Evolutionary conservation across 2,113 vertebrate species (phyloP), one percentile per base, ranked within the genome.

Genomic region (Diphyllodes magnificus): DNA sequence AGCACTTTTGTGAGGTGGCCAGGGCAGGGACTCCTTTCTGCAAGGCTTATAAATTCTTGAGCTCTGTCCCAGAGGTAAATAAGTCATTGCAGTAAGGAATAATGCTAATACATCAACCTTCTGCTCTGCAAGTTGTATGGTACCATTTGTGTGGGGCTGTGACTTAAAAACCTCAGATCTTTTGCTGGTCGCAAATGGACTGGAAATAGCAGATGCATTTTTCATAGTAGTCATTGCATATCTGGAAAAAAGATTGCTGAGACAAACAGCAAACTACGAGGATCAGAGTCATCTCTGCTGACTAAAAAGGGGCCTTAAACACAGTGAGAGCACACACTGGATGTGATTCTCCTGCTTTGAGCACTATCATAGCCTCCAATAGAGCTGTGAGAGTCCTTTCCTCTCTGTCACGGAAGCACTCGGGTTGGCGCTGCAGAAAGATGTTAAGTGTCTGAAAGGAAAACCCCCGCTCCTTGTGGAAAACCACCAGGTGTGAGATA

Each of bases 201-300:
- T 92, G 75, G 84, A 94, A 97, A 95, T 19, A 90, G 64, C 45
- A 85, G 88, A 86, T 35, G 56, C 77, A 59, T 82, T 92, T 91
- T 94, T 85, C 64, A 68, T 72, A 33, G 69, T 72, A 70, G 84
- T 82, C 91, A 82, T 42, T 90, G 68, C 91, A 91, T 86, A 73
- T 76, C 77, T 87, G 57, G 56, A 70, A 94, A 94, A 92, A 69
- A 82, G 54, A 83, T 86, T 90, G 82, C 73, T 15, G 66, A 82
- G 88, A 77, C 83, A 96, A 97, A 88, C 72, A 93, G 72, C 78
- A 61, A 95, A 88, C 83, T 65, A 44, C 37, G 70, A 83, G 60
- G 64, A 75, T 66, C 57, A 70, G 7, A 72, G 47, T 30, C 63
- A 56, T 68, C 59, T 66, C 61, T 70, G 23, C 68, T 86, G 84